Evolutionary conservation across 2,113 vertebrate species (phyloP).

Genomic region (Oncorhynchus keta): DNA sequence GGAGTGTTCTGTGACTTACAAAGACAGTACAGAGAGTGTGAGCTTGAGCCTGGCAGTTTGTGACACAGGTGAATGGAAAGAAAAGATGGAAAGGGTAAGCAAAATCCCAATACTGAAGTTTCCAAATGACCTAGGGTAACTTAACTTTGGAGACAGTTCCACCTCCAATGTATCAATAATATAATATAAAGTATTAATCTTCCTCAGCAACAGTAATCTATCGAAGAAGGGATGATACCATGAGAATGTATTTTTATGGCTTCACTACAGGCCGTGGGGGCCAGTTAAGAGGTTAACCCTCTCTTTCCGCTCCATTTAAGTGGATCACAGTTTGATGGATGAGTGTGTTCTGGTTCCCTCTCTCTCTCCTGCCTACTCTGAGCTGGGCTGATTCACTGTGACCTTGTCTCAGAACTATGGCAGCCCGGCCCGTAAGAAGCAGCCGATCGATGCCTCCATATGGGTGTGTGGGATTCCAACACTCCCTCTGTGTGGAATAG

Average conservation of each 20-base stretch:
- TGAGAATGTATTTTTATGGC: slow-evolving; percentile 17
- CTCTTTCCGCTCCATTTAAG: background rate
- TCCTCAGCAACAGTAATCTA: too few species aligned
- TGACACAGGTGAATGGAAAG: too few species aligned
- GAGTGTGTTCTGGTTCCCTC: slow-evolving; percentile 6
- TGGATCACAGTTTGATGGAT: slow-evolving; percentile 26
- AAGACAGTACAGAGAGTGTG: too few species aligned
- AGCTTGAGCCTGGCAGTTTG: too few species aligned
- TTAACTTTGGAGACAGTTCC: too few species aligned
- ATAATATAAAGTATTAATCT: too few species aligned
- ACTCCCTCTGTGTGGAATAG: slow-evolving; percentile 17
- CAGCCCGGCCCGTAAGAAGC: slow-evolving; percentile 5
- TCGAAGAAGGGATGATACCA: background rate
- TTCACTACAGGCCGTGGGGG: background rate
- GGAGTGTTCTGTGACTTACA: too few species aligned
- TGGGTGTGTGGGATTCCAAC: slow-evolving; percentile 41
- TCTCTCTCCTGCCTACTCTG: slow-evolving; percentile 18
- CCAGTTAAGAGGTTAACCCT: background rate
- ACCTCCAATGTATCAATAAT: too few species aligned
- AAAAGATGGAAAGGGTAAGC: too few species aligned
- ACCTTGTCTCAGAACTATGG: slow-evolving; percentile 10
- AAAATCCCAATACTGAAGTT: too few species aligned
- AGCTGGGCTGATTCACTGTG: slow-evolving; percentile 34
- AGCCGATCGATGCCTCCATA: slow-evolving; percentile 14
- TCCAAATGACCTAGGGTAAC: too few species aligned